These are phyloP conservation scores for Pipistrellus pygmaeus DNA, from an alignment of 2,797 vertebrate species.

Conservation along the genomic window DNA sequence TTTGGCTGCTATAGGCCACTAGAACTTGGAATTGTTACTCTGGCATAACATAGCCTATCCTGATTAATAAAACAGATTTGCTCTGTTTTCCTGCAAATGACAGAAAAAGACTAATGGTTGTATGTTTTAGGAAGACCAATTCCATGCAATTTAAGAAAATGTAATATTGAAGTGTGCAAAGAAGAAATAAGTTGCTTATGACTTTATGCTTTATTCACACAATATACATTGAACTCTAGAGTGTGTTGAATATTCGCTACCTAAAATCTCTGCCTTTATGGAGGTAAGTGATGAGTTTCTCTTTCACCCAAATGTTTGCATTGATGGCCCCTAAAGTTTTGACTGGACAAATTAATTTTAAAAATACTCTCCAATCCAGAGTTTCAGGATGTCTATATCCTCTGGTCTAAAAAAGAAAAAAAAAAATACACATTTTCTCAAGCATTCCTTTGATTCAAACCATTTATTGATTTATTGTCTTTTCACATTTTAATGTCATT, in stretches of 20 bases:
- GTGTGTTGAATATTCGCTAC: neutral
- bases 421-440: neutral
- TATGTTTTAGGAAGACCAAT: conserved; percentile 6
- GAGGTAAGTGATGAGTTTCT: neutral
- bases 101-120: neutral
- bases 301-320: neutral
- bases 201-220: neutral
- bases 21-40: neutral
- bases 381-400: neutral
- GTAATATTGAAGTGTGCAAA: neutral
- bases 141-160: neutral
- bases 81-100: conserved; percentile 25
- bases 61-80: neutral
- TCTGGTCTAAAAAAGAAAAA: conserved; percentile 5
- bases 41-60: neutral
- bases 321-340: neutral
- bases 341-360: conserved; percentile 5
- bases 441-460: conserved; percentile 42
- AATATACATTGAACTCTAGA: neutral
- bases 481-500: conserved; percentile 30
- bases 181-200: neutral
- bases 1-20: neutral
- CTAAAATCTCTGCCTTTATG: neutral
- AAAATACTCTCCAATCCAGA: neutral
- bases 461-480: neutral